Percentiles rank a stretch among this genome's conserved stretches.
Evolutionary conservation across 2,113 vertebrate species (phyloP).

Genomic region (Aythya baeri): DNA sequence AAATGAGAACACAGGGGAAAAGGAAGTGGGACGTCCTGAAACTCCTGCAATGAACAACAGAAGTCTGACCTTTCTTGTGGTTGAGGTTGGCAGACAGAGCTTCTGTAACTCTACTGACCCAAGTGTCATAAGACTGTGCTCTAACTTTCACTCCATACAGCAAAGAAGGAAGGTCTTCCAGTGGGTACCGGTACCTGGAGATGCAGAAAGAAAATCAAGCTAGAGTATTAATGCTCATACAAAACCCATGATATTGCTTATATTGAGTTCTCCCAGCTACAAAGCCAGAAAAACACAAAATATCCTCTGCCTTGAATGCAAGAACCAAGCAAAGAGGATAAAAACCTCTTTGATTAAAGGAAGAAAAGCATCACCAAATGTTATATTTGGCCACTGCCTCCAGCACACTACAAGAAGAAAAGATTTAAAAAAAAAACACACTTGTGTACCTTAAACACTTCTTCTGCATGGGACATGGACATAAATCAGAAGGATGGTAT

Average conservation of each 20-base stretch:
- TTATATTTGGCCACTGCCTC: neutral
- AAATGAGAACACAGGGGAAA: neutral
- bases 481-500: slow-evolving; percentile 88
- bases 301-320: neutral
- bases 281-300: neutral
- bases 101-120: slow-evolving; percentile 93
- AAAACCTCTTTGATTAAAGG: neutral
- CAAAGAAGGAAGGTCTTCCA: slow-evolving; percentile 94
- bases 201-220: neutral
- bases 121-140: slow-evolving; percentile 95
- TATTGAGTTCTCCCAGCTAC: neutral
- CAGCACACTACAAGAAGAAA: neutral
- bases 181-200: slow-evolving; percentile 90
- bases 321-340: neutral
- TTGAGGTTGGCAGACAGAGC: slow-evolving; percentile 91
- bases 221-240: neutral
- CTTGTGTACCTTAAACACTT: slow-evolving; percentile 91
- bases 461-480: slow-evolving; percentile 88
- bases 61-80: slow-evolving; percentile 93
- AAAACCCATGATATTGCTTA: neutral
- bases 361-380: neutral
- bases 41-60: neutral
- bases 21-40: neutral
- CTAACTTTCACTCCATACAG: slow-evolving; percentile 93
- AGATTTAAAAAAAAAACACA: neutral